Percentiles rank a stretch among this genome's conserved stretches.
Evolutionary conservation across 37 sponge, comb jelly and placozoan genomes (phyloP).

Genomic region (Chondrosia reniformis): DNA sequence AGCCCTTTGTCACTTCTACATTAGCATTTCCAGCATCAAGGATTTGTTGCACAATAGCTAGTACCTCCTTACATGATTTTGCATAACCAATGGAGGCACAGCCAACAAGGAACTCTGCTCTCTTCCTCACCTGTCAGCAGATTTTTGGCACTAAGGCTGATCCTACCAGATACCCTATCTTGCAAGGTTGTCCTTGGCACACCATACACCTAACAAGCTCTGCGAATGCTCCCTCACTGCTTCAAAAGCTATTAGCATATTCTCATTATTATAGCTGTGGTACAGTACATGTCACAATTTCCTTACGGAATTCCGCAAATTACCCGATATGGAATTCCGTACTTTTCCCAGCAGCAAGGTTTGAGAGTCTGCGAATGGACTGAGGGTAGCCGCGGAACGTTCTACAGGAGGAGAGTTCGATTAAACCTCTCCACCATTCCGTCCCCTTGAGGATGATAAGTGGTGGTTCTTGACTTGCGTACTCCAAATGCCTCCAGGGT

Average conservation of each 20-base stretch:
- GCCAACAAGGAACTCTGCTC: slow-evolving; percentile 25
- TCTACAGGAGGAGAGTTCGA: no score
- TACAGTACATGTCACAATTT: no score
- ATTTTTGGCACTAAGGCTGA: neutral
- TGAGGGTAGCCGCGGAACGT: no score
- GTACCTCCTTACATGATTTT: slow-evolving; percentile 23
- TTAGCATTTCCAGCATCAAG: slow-evolving; percentile 10
- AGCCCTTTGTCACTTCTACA: slow-evolving; percentile 30
- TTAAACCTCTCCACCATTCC: no score
- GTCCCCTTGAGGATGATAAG: no score
- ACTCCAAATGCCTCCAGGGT: no score
- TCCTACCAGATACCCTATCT: neutral
- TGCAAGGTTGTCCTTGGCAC: slow-evolving; percentile 11
- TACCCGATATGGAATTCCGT: no score
- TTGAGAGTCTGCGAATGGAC: no score
- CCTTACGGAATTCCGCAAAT: no score
- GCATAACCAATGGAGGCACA: slow-evolving; percentile 49
- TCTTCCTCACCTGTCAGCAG: slow-evolving; percentile 7
- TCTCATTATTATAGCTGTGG: neutral
- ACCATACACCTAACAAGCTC: slow-evolving; percentile 4
- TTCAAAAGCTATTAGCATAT: neutral
- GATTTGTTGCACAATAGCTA: slow-evolving; percentile 18
- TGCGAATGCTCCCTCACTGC: neutral
- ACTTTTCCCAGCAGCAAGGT: no score
- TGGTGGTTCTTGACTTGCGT: no score